Conservation (phyloP, 2,797 vertebrate genomes). For the Danio albolineatus region DNA sequence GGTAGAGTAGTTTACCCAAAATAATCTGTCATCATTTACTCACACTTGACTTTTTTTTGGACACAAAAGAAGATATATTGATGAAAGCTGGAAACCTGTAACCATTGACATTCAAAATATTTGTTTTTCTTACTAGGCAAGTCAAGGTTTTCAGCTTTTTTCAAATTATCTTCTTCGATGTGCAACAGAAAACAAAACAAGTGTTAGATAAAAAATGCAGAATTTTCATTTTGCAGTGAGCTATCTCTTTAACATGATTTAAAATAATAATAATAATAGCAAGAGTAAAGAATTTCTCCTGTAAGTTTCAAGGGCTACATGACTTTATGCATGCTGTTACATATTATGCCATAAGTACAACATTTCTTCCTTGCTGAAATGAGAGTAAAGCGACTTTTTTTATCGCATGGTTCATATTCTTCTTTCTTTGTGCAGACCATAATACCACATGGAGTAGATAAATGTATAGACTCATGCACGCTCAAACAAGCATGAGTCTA, state of each 20-base stretch:
- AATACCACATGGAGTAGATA: constrained; percentile 16
- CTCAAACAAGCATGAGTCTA: constrained; percentile 19
- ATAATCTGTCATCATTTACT: too few species aligned
- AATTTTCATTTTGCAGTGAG: too few species aligned
- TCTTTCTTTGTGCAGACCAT: constrained; percentile 4
- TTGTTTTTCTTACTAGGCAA: too few species aligned
- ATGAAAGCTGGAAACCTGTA: too few species aligned
- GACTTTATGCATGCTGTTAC: constrained; percentile 42
- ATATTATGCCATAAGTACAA: constrained; percentile 22
- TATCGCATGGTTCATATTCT: constrained; percentile 6
- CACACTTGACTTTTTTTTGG: too few species aligned
- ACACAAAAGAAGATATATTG: too few species aligned
- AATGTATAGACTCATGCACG: constrained; percentile 16
- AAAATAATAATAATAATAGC: constrained; percentile 9
- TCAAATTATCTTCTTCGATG: too few species aligned
- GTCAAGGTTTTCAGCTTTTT: too few species aligned
- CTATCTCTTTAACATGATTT: background rate
- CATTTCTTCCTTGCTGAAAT: constrained; percentile 25
- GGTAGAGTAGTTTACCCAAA: too few species aligned
- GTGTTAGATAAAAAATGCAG: too few species aligned
- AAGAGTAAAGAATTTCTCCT: constrained; percentile 6
- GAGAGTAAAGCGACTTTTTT: background rate
- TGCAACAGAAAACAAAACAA: too few species aligned
- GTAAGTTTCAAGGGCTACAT: constrained; percentile 51
- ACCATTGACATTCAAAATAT: too few species aligned